These are phyloP conservation scores for Henricia sp. DNA, from an alignment of 53 echinoderm and acorn worm species.

Conservation along the genomic window DNA sequence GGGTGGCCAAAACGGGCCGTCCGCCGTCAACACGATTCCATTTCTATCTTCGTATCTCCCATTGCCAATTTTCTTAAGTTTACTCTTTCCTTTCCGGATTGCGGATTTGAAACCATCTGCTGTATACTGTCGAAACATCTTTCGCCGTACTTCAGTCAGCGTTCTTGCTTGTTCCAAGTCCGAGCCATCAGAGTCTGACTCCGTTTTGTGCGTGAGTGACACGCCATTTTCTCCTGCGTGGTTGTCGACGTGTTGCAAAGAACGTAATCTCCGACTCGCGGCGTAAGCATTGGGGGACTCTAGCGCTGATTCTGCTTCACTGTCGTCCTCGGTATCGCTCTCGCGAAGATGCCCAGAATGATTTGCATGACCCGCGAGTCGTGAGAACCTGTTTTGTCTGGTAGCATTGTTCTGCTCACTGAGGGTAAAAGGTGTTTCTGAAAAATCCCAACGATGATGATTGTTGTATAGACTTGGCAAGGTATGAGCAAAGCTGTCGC, in stretches of 20 bases:
- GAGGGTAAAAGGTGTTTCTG: conserved; percentile 55
- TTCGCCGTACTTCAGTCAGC: conserved; percentile 70
- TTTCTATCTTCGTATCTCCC: conserved; percentile 90
- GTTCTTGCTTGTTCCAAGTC: conserved; percentile 55
- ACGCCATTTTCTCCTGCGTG: conserved; percentile 17
- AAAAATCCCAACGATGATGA: conserved; percentile 77
- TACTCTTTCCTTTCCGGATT: conserved; percentile 70
- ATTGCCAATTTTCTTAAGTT: conserved; percentile 80
- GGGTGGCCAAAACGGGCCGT: conserved; percentile 99
- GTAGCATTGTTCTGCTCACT: conserved; percentile 38
- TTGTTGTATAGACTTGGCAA: conserved; percentile 77
- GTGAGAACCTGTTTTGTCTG: conserved; percentile 38
- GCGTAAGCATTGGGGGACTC: conserved; percentile 1
- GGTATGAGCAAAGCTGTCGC: conserved; percentile 84
- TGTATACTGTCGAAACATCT: conserved; percentile 84
- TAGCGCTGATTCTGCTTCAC: not conserved
- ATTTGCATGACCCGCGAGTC: conserved; percentile 9
- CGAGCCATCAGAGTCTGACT: conserved; percentile 1
- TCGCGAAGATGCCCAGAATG: conserved; percentile 16
- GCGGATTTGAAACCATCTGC: conserved; percentile 81
- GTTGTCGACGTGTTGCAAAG: conserved; percentile 15
- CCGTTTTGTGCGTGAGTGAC: conserved; percentile 3
- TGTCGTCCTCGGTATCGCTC: conserved; percentile 46
- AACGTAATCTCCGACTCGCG: conserved; percentile 20
- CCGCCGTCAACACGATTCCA: conserved; percentile 83